Conservation (phyloP, 2,888 invertebrate genomes). For the Ischnus inquisitorius region DNA sequence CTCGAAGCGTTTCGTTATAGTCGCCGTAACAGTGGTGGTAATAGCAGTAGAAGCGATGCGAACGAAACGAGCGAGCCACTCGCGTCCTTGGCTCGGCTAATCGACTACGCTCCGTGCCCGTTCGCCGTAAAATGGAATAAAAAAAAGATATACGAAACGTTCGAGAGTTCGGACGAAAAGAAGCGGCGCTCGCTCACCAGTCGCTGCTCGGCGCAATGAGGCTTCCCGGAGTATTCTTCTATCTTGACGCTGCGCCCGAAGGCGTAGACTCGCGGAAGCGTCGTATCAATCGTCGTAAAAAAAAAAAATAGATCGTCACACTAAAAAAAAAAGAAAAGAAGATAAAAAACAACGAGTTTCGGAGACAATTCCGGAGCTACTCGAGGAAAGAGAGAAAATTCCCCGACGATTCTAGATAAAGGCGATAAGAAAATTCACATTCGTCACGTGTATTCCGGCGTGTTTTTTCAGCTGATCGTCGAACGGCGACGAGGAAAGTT, state of each 20-base stretch:
- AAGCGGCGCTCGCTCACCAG: background rate
- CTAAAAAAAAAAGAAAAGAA: background rate
- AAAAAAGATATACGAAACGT: slow-evolving; percentile 7
- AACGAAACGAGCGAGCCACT: slow-evolving; percentile 48
- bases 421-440: background rate
- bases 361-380: background rate
- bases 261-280: too few relatives aligned
- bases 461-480: background rate
- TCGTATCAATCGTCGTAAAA: background rate
- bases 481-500: background rate
- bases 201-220: background rate
- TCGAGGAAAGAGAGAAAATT: background rate
- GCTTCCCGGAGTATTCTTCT: background rate
- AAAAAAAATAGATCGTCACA: background rate
- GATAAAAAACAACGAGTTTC: background rate
- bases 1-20: slow-evolving; percentile 19
- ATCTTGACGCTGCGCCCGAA: background rate
- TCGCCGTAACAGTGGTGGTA: background rate
- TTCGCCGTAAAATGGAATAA: slow-evolving; percentile 7
- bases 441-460: background rate
- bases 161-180: slow-evolving; percentile 14
- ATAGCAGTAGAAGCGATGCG: slow-evolving; percentile 4
- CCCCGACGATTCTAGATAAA: background rate
- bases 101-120: slow-evolving; percentile 27
- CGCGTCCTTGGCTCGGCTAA: slow-evolving; percentile 65